Evolutionary conservation across 2,888 invertebrate species (phyloP).

Genomic region (Creontiades dilutus): DNA sequence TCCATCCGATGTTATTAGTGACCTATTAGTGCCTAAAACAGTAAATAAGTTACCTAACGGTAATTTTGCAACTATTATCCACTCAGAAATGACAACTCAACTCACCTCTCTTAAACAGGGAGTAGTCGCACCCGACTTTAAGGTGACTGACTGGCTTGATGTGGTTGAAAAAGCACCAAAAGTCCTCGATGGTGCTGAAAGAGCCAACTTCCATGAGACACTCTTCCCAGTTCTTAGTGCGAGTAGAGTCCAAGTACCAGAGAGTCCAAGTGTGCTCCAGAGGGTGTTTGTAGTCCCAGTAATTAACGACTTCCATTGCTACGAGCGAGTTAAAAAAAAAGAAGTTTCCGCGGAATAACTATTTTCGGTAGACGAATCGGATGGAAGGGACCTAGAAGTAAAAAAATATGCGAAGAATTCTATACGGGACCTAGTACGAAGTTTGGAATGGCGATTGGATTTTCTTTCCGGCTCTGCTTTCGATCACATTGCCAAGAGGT

Average conservation of each 20-base stretch:
- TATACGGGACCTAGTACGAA: slow-evolving; percentile 25
- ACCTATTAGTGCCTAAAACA: no score
- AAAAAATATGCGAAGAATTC: slow-evolving; percentile 10
- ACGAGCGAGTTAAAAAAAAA: slow-evolving; percentile 5
- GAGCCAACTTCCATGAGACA: slow-evolving; percentile 93
- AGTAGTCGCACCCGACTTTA: slow-evolving; percentile 91
- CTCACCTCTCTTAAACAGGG: slow-evolving; percentile 87
- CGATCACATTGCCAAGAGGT: slow-evolving; percentile 11
- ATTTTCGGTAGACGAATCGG: slow-evolving; percentile 8
- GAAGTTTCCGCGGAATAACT: slow-evolving; percentile 9
- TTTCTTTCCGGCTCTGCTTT: not conserved
- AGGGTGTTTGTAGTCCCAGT: slow-evolving; percentile 86
- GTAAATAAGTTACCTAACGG: no score
- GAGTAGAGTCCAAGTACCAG: slow-evolving; percentile 97
- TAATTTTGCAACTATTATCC: no score
- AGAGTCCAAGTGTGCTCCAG: slow-evolving; percentile 97
- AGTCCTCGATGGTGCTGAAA: slow-evolving; percentile 97
- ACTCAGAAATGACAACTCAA: not conserved
- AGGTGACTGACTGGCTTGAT: slow-evolving; percentile 92
- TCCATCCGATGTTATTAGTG: no score
- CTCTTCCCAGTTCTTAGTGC: slow-evolving; percentile 94
- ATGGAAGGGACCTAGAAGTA: slow-evolving; percentile 6
- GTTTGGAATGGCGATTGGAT: slow-evolving; percentile 10
- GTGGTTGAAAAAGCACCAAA: slow-evolving; percentile 97
- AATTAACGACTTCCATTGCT: slow-evolving; percentile 72